Evolutionary conservation across 2,888 invertebrate species (phyloP).

Genomic region (Andrena marginata): DNA sequence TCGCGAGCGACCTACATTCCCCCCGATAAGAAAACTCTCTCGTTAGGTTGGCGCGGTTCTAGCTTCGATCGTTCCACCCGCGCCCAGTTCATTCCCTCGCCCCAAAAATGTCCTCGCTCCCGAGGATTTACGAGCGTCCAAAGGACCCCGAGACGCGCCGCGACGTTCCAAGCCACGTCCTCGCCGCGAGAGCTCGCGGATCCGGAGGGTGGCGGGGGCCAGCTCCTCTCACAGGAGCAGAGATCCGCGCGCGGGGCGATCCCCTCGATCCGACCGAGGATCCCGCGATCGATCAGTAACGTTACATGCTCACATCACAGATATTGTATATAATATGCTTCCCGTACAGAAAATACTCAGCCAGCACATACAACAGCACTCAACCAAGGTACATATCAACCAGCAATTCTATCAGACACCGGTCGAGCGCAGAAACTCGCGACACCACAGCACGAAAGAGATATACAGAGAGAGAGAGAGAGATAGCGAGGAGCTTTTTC

Average conservation of each 20-base stretch:
- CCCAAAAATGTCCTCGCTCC: neutral
- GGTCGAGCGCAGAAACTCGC: slow-evolving; percentile 45
- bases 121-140: slow-evolving; percentile 1
- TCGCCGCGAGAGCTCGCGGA: neutral
- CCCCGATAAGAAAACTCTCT: neutral
- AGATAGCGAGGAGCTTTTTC: slow-evolving; percentile 55
- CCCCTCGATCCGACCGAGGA: slow-evolving; percentile 10
- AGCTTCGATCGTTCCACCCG: slow-evolving; percentile 1
- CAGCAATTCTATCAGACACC: slow-evolving; percentile 48
- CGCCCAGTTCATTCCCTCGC: neutral
- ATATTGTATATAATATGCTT: slow-evolving; percentile 56
- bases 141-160: no score
- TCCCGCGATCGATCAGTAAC: neutral
- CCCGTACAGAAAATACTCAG: slow-evolving; percentile 81
- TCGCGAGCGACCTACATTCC: slow-evolving; percentile 24
- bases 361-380: slow-evolving; percentile 85
- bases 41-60: neutral
- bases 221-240: slow-evolving; percentile 45
- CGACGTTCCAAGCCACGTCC: neutral
- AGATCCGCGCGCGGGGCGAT: slow-evolving; percentile 4
- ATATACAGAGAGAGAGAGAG: slow-evolving; percentile 51
- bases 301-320: slow-evolving; percentile 49
- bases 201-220: slow-evolving; percentile 32
- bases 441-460: slow-evolving; percentile 34
- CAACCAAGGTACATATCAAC: slow-evolving; percentile 84